Conservation (phyloP, 2,888 invertebrate species). For the Tinea pellionella region DNA sequence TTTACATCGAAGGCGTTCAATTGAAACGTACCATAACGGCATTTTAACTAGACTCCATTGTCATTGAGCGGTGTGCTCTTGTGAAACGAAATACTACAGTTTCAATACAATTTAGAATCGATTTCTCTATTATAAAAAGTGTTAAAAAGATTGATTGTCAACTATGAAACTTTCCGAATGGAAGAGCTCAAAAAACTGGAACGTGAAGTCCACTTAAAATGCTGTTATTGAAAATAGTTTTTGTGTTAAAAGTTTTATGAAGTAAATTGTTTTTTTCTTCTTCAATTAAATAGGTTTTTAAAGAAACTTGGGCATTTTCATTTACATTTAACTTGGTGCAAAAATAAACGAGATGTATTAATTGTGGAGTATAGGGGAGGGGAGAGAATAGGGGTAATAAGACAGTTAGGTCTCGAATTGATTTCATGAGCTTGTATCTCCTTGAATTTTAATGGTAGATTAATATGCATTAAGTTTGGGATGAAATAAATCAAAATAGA, state of each 20-base stretch:
- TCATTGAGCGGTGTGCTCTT: constrained; percentile 9
- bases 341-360: too few relatives aligned
- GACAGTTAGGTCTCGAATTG: too few relatives aligned
- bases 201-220: constrained; percentile 2
- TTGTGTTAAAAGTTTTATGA: neutral
- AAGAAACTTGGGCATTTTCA: too few relatives aligned
- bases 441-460: too few relatives aligned
- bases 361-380: too few relatives aligned
- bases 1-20: constrained; percentile 4
- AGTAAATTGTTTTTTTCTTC: neutral
- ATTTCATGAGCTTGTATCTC: too few relatives aligned
- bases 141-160: constrained; percentile 2
- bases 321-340: too few relatives aligned
- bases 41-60: constrained; percentile 8
- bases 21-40: constrained; percentile 3
- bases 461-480: too few relatives aligned
- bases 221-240: neutral
- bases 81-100: neutral
- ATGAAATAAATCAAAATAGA: too few relatives aligned
- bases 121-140: constrained; percentile 10
- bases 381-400: too few relatives aligned
- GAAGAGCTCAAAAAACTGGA: neutral
- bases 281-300: too few relatives aligned
- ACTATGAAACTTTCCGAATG: constrained; percentile 1
- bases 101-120: constrained; percentile 10